These are phyloP conservation scores for Oceanodroma tethys DNA, from an alignment of 2,113 vertebrate species.

Conservation along the genomic window DNA sequence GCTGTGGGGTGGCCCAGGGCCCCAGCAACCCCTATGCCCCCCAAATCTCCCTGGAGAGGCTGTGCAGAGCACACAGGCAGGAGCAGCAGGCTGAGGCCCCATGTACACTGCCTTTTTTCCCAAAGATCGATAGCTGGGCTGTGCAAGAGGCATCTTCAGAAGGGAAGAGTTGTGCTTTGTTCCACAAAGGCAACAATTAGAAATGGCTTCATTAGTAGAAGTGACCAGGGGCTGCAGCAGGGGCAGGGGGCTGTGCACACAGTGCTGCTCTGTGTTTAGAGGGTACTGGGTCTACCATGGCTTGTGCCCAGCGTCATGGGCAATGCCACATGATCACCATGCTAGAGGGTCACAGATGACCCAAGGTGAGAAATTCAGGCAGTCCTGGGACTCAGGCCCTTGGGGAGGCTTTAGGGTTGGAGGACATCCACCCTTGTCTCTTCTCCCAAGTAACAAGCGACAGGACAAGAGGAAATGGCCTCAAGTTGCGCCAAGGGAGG, in stretches of 20 bases:
- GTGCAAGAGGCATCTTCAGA: constrained; percentile 21
- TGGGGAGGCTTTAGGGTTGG: not conserved
- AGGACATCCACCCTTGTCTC: not conserved
- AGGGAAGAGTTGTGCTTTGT: constrained; percentile 33
- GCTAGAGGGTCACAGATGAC: not conserved
- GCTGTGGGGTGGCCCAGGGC: not conserved
- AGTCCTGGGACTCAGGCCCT: no score
- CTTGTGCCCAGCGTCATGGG: no score
- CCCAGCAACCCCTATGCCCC: rapidly evolving
- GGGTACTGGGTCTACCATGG: not conserved
- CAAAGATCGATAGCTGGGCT: not conserved
- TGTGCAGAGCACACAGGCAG: not conserved
- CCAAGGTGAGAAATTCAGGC: not conserved
- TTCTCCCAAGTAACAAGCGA: no score
- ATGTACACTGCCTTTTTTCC: not conserved
- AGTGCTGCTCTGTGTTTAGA: not conserved
- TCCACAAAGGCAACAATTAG: constrained; percentile 41
- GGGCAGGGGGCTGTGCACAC: not conserved
- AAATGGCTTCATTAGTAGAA: constrained; percentile 29
- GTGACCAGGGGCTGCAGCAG: not conserved
- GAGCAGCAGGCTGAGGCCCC: not conserved
- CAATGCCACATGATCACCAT: rapidly evolving
- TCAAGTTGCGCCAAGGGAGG: no score
- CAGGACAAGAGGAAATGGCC: no score
- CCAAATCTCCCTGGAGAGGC: not conserved